Evolutionary conservation across 2,113 vertebrate genomes (phyloP).

Genomic region (Neotragus moschatus): DNA sequence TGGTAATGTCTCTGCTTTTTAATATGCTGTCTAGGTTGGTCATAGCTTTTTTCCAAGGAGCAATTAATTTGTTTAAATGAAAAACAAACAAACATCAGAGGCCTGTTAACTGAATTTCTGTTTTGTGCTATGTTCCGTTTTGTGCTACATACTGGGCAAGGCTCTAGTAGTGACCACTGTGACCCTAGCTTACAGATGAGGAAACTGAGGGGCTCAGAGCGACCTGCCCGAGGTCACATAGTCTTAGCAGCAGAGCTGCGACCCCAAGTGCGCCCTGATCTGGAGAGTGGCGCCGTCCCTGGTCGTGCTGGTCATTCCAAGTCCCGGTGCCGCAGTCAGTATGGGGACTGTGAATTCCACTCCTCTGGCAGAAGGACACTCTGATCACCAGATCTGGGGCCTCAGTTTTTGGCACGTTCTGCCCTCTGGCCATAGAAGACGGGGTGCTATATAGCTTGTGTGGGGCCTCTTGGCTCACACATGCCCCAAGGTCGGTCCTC

Average conservation of each 20-base stretch:
- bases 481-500: accelerated
- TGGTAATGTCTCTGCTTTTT: background rate
- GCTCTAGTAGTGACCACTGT: background rate
- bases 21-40: background rate
- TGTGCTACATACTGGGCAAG: background rate
- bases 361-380: background rate
- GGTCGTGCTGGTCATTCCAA: background rate
- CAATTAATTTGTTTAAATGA: background rate
- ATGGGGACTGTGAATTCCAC: background rate
- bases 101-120: background rate
- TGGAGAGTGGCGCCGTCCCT: accelerated
- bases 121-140: background rate
- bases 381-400: background rate
- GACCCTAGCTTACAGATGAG: background rate
- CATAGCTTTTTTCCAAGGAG: background rate
- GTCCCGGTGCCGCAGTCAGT: accelerated
- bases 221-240: background rate
- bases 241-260: background rate
- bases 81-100: background rate
- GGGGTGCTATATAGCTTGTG: background rate
- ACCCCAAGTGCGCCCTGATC: background rate
- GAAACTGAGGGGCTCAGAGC: background rate
- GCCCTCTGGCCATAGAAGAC: background rate
- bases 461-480: background rate
- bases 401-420: background rate